Evolutionary conservation across 2,888 invertebrate species (phyloP).

Genomic region (Camptogramma bilineatum): DNA sequence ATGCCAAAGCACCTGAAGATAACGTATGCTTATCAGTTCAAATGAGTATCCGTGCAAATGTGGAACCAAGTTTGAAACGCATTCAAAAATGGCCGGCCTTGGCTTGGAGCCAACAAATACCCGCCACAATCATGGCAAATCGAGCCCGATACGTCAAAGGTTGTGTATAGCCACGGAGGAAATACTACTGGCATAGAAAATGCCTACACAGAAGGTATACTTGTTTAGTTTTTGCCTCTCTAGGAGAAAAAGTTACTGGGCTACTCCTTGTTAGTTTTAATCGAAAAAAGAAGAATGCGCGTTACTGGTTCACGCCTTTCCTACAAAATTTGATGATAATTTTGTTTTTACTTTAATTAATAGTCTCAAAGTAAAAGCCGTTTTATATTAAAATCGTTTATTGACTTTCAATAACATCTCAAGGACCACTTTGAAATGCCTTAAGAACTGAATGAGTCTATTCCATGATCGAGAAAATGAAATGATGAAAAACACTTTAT

Average conservation of each 20-base stretch:
- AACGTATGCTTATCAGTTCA: neutral
- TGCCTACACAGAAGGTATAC: conserved; percentile 2
- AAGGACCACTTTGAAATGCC: neutral
- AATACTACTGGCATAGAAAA: conserved; percentile 32
- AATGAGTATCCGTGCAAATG: conserved; percentile 9
- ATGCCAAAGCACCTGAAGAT: too few species aligned
- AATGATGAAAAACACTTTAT: neutral
- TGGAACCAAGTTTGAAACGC: conserved; percentile 21
- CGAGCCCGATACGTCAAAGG: conserved; percentile 50
- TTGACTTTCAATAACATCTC: neutral
- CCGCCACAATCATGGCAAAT: conserved; percentile 43
- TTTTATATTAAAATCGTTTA: neutral
- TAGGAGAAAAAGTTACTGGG: too few species aligned
- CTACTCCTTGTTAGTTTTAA: too few species aligned
- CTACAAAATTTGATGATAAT: too few species aligned
- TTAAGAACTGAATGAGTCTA: neutral
- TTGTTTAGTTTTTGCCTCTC: too few species aligned
- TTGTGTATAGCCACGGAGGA: conserved; percentile 35
- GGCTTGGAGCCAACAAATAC: conserved; percentile 40
- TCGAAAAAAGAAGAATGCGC: too few species aligned
- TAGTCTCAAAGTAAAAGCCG: neutral
- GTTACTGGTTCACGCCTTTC: too few species aligned
- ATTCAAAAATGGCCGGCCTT: conserved; percentile 37
- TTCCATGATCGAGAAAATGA: neutral
- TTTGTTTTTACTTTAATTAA: neutral